A percentile compares a stretch with the other conserved stretches of the same genome.
These are phyloP conservation scores for Capitella teleta DNA, from an alignment of 1,140 invertebrate genomes.

Conservation along the genomic window DNA sequence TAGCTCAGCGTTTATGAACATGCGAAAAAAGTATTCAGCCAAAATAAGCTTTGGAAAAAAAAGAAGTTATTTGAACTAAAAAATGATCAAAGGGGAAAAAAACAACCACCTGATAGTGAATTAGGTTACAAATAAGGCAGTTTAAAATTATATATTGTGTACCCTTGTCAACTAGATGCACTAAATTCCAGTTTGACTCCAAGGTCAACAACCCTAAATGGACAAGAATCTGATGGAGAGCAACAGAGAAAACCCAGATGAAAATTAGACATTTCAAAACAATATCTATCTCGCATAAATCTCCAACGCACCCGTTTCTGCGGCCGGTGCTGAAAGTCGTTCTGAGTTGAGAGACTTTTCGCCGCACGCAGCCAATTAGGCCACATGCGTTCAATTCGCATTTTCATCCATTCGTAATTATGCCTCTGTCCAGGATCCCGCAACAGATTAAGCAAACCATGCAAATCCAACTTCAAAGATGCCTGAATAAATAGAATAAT, in stretches of 20 bases:
- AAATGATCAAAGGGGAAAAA: too few relatives aligned
- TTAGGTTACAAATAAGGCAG: too few relatives aligned
- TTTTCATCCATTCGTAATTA: conserved; percentile 40
- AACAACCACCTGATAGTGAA: too few relatives aligned
- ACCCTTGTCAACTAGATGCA: not conserved
- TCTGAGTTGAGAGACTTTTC: conserved; percentile 21
- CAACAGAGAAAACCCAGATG: not conserved
- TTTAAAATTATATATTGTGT: too few relatives aligned
- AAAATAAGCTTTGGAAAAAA: too few relatives aligned
- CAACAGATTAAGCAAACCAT: conserved; percentile 29
- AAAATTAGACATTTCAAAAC: not conserved
- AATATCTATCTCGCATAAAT: not conserved
- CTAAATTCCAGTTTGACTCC: conserved; percentile 1
- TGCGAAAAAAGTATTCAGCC: too few relatives aligned
- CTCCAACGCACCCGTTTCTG: conserved; percentile 26
- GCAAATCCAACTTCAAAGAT: conserved; percentile 18
- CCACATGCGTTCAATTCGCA: conserved; percentile 38
- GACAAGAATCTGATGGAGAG: not conserved
- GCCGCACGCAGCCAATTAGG: conserved; percentile 29
- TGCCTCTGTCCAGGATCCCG: conserved; percentile 33
- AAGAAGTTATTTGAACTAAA: too few relatives aligned
- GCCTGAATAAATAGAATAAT: not conserved
- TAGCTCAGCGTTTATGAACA: too few relatives aligned
- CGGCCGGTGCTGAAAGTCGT: conserved; percentile 20
- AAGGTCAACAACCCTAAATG: conserved; percentile 2